Conservation (phyloP, 2,113 vertebrate genomes). For the Phodopus roborovskii region DNA sequence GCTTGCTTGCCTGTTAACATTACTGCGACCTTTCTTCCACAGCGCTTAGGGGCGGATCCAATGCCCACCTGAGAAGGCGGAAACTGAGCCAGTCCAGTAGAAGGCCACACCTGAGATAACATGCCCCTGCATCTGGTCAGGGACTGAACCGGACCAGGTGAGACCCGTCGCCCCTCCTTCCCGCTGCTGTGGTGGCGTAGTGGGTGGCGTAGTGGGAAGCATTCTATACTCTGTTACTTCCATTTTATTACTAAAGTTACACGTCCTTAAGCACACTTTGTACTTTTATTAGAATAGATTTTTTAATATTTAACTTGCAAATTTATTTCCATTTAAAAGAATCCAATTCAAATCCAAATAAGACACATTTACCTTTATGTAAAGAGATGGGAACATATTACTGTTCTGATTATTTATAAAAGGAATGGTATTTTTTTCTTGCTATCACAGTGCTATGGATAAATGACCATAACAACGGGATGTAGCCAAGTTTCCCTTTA, state of each 20-base stretch:
- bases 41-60: too few relatives aligned
- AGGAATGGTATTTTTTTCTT: background rate
- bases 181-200: too few relatives aligned
- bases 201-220: too few relatives aligned
- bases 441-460: background rate
- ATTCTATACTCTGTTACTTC: background rate
- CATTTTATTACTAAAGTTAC: background rate
- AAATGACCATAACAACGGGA: background rate
- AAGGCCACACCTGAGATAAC: too few relatives aligned
- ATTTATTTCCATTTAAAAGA: background rate
- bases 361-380: background rate
- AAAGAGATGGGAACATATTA: background rate
- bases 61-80: too few relatives aligned
- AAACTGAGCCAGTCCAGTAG: too few relatives aligned
- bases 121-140: too few relatives aligned
- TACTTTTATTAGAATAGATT: background rate
- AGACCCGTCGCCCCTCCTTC: too few relatives aligned
- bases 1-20: too few relatives aligned
- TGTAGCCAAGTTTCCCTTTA: background rate
- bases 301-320: slow-evolving; percentile 15
- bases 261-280: background rate
- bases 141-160: too few relatives aligned
- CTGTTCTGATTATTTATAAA: background rate
- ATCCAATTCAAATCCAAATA: background rate
- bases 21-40: too few relatives aligned